Conservation (phyloP, 2,113 vertebrate genomes). For the Gymnobelideus leadbeateri region DNA sequence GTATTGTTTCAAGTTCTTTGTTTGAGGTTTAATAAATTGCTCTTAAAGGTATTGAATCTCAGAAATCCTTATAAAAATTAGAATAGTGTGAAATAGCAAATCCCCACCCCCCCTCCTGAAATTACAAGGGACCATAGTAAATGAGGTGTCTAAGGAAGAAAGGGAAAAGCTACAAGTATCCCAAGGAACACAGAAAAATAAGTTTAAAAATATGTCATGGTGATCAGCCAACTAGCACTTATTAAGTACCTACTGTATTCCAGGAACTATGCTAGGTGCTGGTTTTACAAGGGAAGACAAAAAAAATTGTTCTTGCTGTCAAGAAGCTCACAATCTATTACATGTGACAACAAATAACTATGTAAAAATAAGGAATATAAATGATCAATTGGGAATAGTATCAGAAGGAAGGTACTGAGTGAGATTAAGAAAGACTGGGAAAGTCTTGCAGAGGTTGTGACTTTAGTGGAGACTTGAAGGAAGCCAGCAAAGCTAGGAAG, state of each 20-base stretch:
- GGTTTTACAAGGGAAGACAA: background rate
- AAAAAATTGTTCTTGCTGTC: background rate
- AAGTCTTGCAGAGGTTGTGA: background rate
- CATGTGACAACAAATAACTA: background rate
- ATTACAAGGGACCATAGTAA: background rate
- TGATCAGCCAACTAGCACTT: background rate
- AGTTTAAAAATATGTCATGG: background rate
- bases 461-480: background rate
- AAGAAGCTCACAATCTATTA: background rate
- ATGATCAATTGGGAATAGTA: background rate
- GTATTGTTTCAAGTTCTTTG: background rate
- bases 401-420: background rate
- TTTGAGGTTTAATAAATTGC: background rate
- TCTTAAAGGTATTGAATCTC: background rate
- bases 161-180: background rate
- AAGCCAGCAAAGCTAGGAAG: background rate
- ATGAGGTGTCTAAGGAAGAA: background rate
- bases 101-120: background rate
- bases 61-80: background rate
- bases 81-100: background rate
- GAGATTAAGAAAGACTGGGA: background rate
- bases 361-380: background rate
- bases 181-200: background rate
- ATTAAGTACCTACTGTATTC: background rate
- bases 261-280: background rate